Percentiles rank a stretch among this genome's conserved stretches.
Conservation (phyloP, 2,888 invertebrate species). For the Tipula lateralis region DNA sequence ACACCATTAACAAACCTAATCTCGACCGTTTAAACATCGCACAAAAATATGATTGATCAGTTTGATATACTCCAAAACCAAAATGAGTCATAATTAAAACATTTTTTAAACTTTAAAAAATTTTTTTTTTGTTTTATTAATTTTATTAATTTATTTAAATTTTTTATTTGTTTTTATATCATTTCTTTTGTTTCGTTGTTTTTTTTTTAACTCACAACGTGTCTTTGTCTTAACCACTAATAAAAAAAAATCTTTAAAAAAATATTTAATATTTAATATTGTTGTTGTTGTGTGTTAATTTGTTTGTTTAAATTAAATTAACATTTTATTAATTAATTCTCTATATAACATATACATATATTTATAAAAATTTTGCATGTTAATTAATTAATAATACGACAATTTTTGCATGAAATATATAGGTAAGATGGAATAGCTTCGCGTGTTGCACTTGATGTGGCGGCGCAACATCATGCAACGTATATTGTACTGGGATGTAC, state of each 20-base stretch:
- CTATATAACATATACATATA: not conserved
- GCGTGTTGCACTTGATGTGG: not conserved
- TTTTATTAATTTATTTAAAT: not conserved
- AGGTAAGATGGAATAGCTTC: not conserved
- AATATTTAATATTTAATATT: conserved; percentile 8
- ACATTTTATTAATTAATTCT: not conserved
- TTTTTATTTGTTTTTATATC: not conserved
- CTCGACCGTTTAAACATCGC: not conserved
- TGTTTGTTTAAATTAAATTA: conserved; percentile 24
- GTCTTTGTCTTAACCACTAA: conserved; percentile 31
- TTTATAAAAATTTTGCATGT: not conserved
- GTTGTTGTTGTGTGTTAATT: conserved; percentile 24
- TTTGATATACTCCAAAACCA: not conserved
- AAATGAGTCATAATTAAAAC: conserved; percentile 5
- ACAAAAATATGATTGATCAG: not conserved
- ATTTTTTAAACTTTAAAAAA: not conserved
- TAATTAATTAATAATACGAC: not conserved
- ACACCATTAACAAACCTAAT: not conserved
- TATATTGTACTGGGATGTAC: too few species aligned
- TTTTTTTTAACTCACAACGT: conserved; percentile 30
- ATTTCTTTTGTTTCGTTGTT: not conserved
- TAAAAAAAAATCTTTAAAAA: not conserved
- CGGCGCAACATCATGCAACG: not conserved
- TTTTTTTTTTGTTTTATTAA: not conserved
- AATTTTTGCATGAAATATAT: not conserved